Percentiles rank a stretch among this genome's conserved stretches.
phyloP scores from a whole-genome alignment of 2,797 vertebrate genomes.

The Catostomus latipinnis region DNA sequence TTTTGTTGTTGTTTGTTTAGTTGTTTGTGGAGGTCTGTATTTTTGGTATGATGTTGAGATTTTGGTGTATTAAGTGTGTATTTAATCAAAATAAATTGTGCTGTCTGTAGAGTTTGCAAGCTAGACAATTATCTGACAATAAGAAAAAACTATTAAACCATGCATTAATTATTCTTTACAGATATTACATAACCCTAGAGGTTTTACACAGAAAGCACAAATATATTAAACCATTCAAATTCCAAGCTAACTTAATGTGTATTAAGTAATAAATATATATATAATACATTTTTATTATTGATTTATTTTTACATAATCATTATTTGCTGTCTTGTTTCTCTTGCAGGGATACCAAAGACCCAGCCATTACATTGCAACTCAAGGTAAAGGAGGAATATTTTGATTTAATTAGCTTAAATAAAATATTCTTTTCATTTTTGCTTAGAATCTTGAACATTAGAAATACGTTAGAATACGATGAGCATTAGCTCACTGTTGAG shows the following conservation, averaged over 20 bases:
- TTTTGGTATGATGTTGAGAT: not conserved
- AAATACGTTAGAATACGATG: no score
- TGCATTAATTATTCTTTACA: no score
- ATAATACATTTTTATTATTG: no score
- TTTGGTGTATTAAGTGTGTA: not conserved
- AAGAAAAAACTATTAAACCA: no score
- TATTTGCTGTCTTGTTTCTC: constrained; percentile 4
- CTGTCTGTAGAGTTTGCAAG: not conserved
- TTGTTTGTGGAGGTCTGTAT: constrained; percentile 4
- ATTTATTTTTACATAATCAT: not conserved
- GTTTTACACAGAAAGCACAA: no score
- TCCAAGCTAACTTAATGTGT: not conserved
- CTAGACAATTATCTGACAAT: no score
- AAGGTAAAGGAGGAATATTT: constrained; percentile 82
- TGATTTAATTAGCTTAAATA: not conserved
- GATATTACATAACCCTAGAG: no score
- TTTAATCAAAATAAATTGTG: no score
- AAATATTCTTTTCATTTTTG: not conserved
- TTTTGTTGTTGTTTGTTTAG: constrained; percentile 48
- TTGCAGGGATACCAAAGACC: constrained; percentile 96
- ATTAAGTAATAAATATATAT: no score
- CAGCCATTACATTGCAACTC: constrained; percentile 98
- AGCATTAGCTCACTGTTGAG: no score
- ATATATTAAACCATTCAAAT: not conserved
- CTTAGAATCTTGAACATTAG: not conserved